Conservation (phyloP, 2,888 invertebrate genomes). For the Coelopa pilipes region DNA sequence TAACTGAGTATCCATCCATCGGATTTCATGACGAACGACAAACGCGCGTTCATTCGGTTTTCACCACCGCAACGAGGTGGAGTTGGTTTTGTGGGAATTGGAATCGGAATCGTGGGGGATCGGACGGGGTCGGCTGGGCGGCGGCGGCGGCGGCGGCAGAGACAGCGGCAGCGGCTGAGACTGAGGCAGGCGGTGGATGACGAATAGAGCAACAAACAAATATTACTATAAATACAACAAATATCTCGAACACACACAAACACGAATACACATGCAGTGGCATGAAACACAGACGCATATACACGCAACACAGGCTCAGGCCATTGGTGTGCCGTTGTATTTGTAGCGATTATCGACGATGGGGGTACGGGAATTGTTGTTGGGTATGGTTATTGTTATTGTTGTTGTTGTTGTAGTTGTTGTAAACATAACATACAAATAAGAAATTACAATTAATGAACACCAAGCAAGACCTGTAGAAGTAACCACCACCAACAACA, state of each 20-base stretch:
- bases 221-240: conserved; percentile 21
- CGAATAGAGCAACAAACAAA: conserved; percentile 20
- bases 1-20: conserved; percentile 21
- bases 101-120: neutral
- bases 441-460: conserved; percentile 29
- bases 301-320: neutral
- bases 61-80: conserved; percentile 38
- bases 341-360: conserved; percentile 19
- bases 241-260: conserved; percentile 5
- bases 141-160: neutral
- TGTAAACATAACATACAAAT: conserved; percentile 22
- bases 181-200: neutral
- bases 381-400: conserved; percentile 4
- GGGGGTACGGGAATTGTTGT: neutral
- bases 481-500: neutral
- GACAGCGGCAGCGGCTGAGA: neutral
- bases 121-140: neutral
- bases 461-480: neutral
- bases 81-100: conserved; percentile 14
- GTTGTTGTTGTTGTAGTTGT: neutral
- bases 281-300: no score
- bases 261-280: neutral
- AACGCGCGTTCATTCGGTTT: conserved; percentile 35
- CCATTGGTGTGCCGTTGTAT: neutral
- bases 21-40: conserved; percentile 28